Base-by-base conservation (phyloP, 2,113 vertebrate species). In the Athene noctua region DNA sequence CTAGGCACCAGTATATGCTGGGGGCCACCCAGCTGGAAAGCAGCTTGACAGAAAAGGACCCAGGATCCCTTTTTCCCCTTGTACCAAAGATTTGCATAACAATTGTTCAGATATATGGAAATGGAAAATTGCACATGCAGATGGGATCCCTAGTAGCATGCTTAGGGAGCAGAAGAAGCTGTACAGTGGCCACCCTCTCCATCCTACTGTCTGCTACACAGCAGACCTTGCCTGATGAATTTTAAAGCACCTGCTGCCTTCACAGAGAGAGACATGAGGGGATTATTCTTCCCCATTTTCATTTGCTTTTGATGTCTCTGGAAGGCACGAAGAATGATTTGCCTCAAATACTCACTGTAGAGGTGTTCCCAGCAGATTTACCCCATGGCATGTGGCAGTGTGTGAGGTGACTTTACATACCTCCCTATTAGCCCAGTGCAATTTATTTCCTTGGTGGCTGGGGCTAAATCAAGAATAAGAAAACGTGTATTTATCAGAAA, bases 401-500 rank as follows among this genome's bases (percentile, higher is more conserved):
- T 66, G 13, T 57, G 22, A 85, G 11, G 15, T 63, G 70, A 34
- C 12, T 67, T 78, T 58, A 13, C 15, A 26, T 22, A 47, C 19
- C 65, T 63, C 19, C 11, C 34, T 63, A 22, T 29, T 52, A 52
- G 38, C 29, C 54, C 18, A 47, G 14, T 23, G 30, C 38, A 30
- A 4, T 36, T 13, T 55, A 54, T 36, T 34, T 58, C 44, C 59
- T 34, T 44, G n/a, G 30, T 20, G 18, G 8, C 18, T 59, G 10
- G 15, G 5, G 5, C n/a, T 55, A 25, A 4, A 3, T n/a, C 6
- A 29, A 55, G 32, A 55, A 40, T 49, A 75, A 71, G 38, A 32
- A 65, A 68, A 8, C 6, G 51, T 16, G 6, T 21, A 59, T 12
- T 30, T 86, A 30, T 10, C 0, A 0, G 16, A 18, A 47, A 79